Conservation (phyloP, 2,113 vertebrate genomes). For the Thomomys bottae region DNA sequence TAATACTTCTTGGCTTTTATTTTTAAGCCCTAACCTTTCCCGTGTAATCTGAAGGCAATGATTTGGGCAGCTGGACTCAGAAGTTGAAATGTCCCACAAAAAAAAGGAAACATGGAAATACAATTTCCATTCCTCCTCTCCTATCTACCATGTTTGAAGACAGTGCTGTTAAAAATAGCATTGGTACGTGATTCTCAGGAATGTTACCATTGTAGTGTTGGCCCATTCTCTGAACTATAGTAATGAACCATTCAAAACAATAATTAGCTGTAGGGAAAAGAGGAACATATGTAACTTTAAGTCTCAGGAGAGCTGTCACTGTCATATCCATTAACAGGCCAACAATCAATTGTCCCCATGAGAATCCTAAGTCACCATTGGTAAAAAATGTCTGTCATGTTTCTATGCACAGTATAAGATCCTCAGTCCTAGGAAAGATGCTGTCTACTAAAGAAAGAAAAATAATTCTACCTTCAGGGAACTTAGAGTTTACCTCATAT, state of each 20-base stretch:
- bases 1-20: not conserved
- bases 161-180: slow-evolving; percentile 31
- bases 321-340: not conserved
- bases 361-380: slow-evolving; percentile 26
- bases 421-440: not conserved
- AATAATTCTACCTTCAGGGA: slow-evolving; percentile 47
- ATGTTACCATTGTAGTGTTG: slow-evolving; percentile 38
- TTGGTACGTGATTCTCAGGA: slow-evolving; percentile 10
- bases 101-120: not conserved
- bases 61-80: not conserved
- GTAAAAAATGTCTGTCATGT: not conserved
- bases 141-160: not conserved
- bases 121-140: not conserved
- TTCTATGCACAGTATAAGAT: not conserved
- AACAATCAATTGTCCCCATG: not conserved
- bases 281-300: not conserved
- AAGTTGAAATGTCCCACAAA: slow-evolving; percentile 19
- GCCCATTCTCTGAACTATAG: not conserved
- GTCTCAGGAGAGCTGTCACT: not conserved
- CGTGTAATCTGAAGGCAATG: not conserved
- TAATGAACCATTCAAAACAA: slow-evolving; percentile 18
- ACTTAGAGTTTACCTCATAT: slow-evolving; percentile 39
- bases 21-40: not conserved
- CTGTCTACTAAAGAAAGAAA: slow-evolving; percentile 31
- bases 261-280: slow-evolving; percentile 3